Conservation (phyloP, 2,797 vertebrate species). For the Hoplostethus atlanticus region DNA sequence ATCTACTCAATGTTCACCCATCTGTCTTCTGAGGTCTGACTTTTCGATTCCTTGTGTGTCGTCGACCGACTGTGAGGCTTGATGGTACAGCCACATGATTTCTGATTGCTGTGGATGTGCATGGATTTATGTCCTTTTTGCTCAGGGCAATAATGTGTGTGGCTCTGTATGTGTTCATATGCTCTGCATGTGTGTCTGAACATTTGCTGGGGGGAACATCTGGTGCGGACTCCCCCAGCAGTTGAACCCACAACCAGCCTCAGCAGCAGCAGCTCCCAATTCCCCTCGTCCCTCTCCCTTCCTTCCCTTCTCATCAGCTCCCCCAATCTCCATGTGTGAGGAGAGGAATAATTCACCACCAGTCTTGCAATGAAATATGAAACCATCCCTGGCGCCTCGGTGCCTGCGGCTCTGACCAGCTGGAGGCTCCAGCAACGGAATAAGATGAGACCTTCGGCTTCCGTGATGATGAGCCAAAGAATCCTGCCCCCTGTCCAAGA, state of each 20-base stretch:
- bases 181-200: constrained; percentile 31
- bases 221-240: constrained; percentile 41
- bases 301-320: not conserved
- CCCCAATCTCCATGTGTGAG: constrained; percentile 25
- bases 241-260: constrained; percentile 11
- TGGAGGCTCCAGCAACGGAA: constrained; percentile 56
- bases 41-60: no score
- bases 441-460: constrained; percentile 57
- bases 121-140: not conserved
- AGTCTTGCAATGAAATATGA: constrained; percentile 61
- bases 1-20: no score
- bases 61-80: no score
- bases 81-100: no score
- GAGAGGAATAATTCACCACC: constrained; percentile 56
- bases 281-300: constrained; percentile 17
- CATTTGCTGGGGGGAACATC: constrained; percentile 51
- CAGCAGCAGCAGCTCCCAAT: constrained; percentile 20
- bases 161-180: constrained; percentile 30
- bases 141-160: constrained; percentile 12
- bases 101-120: no score
- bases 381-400: constrained; percentile 53
- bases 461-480: constrained; percentile 55
- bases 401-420: constrained; percentile 59
- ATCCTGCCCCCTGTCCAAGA: constrained; percentile 31
- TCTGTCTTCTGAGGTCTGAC: no score